Evolutionary conservation across 2,888 invertebrate species (phyloP).

Genomic region (Macrosoma leucophasiata): DNA sequence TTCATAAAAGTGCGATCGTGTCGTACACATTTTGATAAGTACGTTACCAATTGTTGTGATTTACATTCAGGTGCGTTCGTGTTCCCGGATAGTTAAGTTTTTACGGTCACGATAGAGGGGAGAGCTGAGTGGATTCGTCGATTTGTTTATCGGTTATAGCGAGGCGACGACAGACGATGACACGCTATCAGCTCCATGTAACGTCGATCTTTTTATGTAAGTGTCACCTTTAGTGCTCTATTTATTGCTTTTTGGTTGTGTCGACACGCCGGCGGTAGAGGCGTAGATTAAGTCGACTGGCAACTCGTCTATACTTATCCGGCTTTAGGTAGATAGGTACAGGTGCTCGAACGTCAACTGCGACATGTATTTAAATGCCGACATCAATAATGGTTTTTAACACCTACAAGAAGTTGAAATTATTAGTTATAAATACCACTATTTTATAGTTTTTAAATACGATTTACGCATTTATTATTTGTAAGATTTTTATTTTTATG

Average conservation of each 20-base stretch:
- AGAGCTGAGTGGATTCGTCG: constrained; percentile 53
- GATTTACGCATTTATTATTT: no score
- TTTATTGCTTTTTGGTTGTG: constrained; percentile 62
- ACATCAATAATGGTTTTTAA: no score
- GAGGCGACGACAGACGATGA: constrained; percentile 62
- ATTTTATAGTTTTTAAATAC: no score
- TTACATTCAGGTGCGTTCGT: constrained; percentile 67
- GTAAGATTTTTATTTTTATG: no score
- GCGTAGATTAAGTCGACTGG: constrained; percentile 3
- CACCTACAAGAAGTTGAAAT: no score
- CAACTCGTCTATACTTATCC: neutral
- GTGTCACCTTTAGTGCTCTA: constrained; percentile 62
- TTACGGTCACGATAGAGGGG: constrained; percentile 65
- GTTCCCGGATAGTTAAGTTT: constrained; percentile 70
- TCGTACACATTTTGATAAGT: constrained; percentile 65
- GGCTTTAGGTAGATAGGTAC: no score
- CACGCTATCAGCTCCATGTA: constrained; percentile 52
- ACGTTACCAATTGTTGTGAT: constrained; percentile 56
- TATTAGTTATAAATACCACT: no score
- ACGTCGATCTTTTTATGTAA: constrained; percentile 63
- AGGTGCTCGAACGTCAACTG: no score
- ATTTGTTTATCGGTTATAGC: constrained; percentile 63
- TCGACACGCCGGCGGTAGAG: constrained; percentile 33
- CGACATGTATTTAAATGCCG: no score
- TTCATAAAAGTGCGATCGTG: constrained; percentile 54